These are phyloP conservation scores for Bombyx mori DNA, from an alignment of 1,140 invertebrate species.

Conservation along the genomic window DNA sequence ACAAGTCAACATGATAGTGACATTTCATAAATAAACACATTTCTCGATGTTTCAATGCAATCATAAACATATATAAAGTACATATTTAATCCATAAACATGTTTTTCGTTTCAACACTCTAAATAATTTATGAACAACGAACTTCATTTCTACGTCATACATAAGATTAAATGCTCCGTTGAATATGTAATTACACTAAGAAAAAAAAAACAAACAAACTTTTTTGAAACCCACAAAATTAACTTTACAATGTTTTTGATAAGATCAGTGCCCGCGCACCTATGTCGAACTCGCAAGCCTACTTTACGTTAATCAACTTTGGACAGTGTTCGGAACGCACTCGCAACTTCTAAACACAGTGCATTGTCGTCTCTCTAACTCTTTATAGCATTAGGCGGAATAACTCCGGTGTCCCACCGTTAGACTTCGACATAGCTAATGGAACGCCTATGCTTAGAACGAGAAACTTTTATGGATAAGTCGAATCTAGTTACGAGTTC, in stretches of 20 bases:
- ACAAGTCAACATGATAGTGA: too few relatives aligned
- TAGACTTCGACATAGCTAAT: constrained; percentile 44
- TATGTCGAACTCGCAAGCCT: constrained; percentile 28
- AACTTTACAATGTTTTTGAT: constrained; percentile 20
- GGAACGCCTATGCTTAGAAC: constrained; percentile 55
- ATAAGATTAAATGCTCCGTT: constrained; percentile 13
- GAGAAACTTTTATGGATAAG: constrained; percentile 50
- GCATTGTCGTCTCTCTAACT: constrained; percentile 33
- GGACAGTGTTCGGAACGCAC: constrained; percentile 27
- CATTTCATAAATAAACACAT: too few relatives aligned
- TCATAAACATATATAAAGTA: too few relatives aligned
- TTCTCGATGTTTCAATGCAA: too few relatives aligned
- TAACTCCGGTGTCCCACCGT: constrained; percentile 44
- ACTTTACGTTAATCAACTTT: constrained; percentile 46
- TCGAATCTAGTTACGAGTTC: constrained; percentile 40
- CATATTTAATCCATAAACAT: not conserved
- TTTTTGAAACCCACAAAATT: constrained; percentile 22
- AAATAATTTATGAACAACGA: not conserved
- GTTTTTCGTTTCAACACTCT: not conserved
- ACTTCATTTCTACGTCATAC: constrained; percentile 1
- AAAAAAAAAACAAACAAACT: constrained; percentile 13
- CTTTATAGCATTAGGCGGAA: constrained; percentile 57
- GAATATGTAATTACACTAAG: constrained; percentile 15
- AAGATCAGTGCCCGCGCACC: constrained; percentile 23
- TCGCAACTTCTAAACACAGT: constrained; percentile 31